Conservation (phyloP, 1,140 invertebrate genomes). For the Trinorchestia longiramus region DNA sequence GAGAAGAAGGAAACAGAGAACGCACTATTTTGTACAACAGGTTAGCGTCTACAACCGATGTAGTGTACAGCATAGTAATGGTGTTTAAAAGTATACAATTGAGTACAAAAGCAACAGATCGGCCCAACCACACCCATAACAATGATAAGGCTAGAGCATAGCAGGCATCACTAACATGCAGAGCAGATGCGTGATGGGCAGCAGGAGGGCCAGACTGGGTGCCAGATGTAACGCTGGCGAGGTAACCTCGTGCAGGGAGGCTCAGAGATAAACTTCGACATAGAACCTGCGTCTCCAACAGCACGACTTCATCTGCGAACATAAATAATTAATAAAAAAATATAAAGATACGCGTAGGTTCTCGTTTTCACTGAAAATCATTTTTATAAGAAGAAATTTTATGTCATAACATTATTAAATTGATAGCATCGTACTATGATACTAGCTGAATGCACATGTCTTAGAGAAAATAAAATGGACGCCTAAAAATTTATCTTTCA, state of each 20-base stretch:
- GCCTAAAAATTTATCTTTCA: too few species aligned
- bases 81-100: too few species aligned
- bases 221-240: background rate
- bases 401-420: too few species aligned
- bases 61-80: too few species aligned
- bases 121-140: background rate
- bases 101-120: background rate
- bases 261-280: constrained; percentile 22
- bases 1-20: background rate
- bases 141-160: background rate
- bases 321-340: background rate
- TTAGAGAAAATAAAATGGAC: too few species aligned
- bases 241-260: background rate
- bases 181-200: background rate
- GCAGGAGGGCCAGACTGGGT: constrained; percentile 12
- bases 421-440: too few species aligned
- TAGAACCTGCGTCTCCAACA: constrained; percentile 20
- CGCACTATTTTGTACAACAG: too few species aligned
- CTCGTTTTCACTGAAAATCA: too few species aligned
- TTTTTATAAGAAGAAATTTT: too few species aligned
- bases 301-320: constrained; percentile 31
- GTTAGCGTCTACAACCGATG: too few species aligned
- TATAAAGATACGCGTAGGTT: background rate
- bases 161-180: background rate
- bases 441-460: too few species aligned